Evolutionary conservation across 2,113 vertebrate genomes (phyloP).

Genomic region (Labrus mixtus): DNA sequence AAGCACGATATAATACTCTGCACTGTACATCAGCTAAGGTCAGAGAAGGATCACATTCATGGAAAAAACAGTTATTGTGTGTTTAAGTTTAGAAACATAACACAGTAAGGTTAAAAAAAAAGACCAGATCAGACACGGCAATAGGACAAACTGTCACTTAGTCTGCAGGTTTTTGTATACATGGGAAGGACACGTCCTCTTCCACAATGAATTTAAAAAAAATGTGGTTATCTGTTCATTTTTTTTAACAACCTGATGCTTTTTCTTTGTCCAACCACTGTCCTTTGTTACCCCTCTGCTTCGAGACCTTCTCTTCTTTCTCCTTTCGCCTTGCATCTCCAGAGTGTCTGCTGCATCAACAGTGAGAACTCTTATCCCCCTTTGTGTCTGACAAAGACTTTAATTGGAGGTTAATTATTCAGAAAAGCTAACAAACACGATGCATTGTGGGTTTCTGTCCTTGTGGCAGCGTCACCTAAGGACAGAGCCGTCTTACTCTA

Average conservation of each 20-base stretch:
- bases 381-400: not conserved
- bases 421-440: constrained; percentile 5
- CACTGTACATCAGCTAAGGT: not conserved
- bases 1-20: not conserved
- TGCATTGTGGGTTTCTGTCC: not conserved
- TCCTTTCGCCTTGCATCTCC: constrained; percentile 45
- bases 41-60: not conserved
- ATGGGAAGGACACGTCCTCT: no score
- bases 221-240: no score
- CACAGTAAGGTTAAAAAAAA: not conserved
- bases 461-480: not conserved
- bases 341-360: constrained; percentile 23
- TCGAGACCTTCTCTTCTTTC: not conserved
- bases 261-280: not conserved
- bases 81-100: not conserved
- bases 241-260: no score
- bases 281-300: not conserved
- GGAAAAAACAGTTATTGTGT: not conserved
- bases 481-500: not conserved
- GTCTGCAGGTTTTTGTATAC: no score
- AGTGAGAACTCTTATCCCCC: not conserved
- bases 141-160: no score
- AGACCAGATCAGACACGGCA: no score
- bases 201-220: no score
- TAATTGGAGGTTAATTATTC: constrained; percentile 30